Evolutionary conservation across 2,797 vertebrate species (phyloP).

Genomic region (Labeo calbasu): DNA sequence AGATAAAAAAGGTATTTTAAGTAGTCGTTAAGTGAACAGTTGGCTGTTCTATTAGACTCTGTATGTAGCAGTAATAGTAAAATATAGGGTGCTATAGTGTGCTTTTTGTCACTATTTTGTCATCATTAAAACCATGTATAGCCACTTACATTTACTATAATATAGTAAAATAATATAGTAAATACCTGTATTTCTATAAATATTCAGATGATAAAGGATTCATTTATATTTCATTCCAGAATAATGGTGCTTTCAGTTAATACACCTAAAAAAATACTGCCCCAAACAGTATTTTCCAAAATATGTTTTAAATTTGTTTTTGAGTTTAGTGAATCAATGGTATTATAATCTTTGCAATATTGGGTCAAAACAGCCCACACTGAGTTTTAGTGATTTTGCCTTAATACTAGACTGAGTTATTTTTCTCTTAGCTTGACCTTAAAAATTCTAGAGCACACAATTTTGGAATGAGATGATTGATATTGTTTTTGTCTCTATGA

Average conservation of each 20-base stretch:
- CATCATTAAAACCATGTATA: background rate
- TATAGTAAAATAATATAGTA: background rate
- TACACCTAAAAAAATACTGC: background rate
- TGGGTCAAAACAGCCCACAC: background rate
- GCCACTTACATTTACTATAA: background rate
- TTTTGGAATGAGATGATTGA: slow-evolving; percentile 31
- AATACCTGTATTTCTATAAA: background rate
- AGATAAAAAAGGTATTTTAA: background rate
- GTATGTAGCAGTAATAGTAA: background rate
- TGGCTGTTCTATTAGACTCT: background rate
- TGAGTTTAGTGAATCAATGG: background rate
- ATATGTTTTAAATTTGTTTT: background rate
- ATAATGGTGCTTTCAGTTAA: background rate
- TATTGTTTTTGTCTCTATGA: slow-evolving; percentile 32
- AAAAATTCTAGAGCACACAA: slow-evolving; percentile 24
- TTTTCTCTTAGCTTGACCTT: slow-evolving; percentile 30
- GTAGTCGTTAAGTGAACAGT: background rate
- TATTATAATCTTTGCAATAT: background rate
- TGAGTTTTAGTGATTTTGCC: slow-evolving; percentile 7
- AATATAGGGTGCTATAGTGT: background rate
- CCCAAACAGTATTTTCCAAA: background rate
- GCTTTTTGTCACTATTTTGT: background rate
- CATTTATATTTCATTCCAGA: background rate
- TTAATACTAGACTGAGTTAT: slow-evolving; percentile 8
- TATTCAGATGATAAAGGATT: background rate